Percentiles rank a stretch among this genome's conserved stretches.
Conservation (phyloP, 2,113 vertebrate species). For the Eptesicus fuscus region DNA sequence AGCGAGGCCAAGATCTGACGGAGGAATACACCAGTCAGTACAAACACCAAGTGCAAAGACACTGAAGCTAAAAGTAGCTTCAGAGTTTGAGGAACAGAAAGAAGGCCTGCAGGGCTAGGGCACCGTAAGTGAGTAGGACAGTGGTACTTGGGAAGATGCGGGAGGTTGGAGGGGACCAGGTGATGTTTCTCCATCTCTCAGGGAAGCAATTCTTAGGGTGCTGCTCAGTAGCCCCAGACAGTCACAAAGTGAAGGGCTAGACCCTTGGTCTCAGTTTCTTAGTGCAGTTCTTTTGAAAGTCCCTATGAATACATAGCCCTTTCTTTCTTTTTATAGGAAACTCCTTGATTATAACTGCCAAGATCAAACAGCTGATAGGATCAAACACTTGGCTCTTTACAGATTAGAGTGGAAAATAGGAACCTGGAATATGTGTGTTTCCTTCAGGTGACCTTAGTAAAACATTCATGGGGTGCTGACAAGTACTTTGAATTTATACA, state of each 20-base stretch:
- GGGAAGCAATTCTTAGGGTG: constrained; percentile 39
- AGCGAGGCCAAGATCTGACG: constrained; percentile 57
- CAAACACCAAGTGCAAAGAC: neutral
- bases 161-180: neutral
- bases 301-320: neutral
- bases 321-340: constrained; percentile 64
- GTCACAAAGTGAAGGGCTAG: neutral
- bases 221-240: constrained; percentile 42
- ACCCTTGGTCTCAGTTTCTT: constrained; percentile 8
- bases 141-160: neutral
- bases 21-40: neutral
- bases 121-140: neutral
- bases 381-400: constrained; percentile 69
- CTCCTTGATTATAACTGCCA: constrained; percentile 74
- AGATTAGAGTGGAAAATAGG: constrained; percentile 71
- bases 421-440: constrained; percentile 71
- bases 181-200: neutral
- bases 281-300: constrained; percentile 56
- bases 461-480: constrained; percentile 79
- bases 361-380: constrained; percentile 71
- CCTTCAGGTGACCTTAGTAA: constrained; percentile 77
- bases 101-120: constrained; percentile 42
- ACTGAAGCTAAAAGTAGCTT: constrained; percentile 48
- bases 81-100: constrained; percentile 56
- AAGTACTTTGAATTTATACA: constrained; percentile 78